Base-by-base conservation (phyloP, 2,888 invertebrate species). In the Steinernema carpocapsae region DNA sequence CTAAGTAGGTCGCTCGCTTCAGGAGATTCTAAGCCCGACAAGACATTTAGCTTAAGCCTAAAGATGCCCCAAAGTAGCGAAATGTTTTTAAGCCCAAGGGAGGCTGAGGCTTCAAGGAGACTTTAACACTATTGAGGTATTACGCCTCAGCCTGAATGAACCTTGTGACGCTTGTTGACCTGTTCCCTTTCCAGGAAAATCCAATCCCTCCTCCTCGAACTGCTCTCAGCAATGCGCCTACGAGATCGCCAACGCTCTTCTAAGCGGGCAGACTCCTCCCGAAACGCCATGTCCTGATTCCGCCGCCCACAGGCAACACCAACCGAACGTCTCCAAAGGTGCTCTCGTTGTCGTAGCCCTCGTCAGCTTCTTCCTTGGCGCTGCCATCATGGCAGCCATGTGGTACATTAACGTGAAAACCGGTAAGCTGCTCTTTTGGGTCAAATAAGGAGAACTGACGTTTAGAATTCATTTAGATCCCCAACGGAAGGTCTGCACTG, bases 371-470 rank as follows among this genome's bases (percentile, higher is more conserved):
- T 14, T 64, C 17, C 64, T 64, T 1, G 64, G 64, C 24, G 64
- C 64, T 1, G 64, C 64, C 4, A 26, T 64, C 64, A 64, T 64
- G 64, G 64, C 64, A 1, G 64, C 64, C 17, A 64, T 64, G 64
- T 64, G 64, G 64, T 64, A 64, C 64, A 64, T 64, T 32, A 64
- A 64, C 32, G 64, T 64, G 2, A 64, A 64, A 29, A 64, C 64
- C 14, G 64, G 64, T 64, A 64, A 48, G 48, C 3, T 10, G 4
- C 4, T 6, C 3, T 37, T 10, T 37, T 37, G 37, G 37, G 37
- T 37, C 37, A 37, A 10, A 37, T 37, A 10, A 37, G 37, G 56
- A 56, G 2, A 22, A 14, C 3, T 22, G 2, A 32, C 1, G 17
- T 4, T 32, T 29, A 64, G 64, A 64, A 37, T 29, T 4, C 3